Conservation (phyloP, 2,797 vertebrate species). For the Anguilla megastoma region DNA sequence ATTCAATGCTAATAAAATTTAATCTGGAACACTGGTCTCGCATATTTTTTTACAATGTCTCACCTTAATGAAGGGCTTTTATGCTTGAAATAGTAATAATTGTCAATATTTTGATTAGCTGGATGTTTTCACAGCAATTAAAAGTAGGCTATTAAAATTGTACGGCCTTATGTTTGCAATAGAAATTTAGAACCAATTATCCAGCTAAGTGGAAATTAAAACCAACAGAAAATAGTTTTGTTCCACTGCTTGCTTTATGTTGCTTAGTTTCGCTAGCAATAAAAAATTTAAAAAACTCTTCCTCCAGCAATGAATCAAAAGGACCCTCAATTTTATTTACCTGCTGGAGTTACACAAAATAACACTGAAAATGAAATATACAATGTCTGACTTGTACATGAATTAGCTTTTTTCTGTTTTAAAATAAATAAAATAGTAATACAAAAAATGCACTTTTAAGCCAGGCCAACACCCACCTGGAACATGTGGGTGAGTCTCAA, state of each 20-base stretch:
- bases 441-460: too few relatives aligned
- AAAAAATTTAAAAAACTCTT: not conserved
- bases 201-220: not conserved
- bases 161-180: not conserved
- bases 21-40: not conserved
- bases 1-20: not conserved
- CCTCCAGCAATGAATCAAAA: not conserved
- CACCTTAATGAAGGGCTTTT: not conserved
- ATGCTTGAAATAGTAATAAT: not conserved
- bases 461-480: too few relatives aligned
- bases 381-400: too few relatives aligned
- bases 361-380: too few relatives aligned
- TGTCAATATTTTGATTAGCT: not conserved
- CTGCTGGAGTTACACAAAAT: too few relatives aligned
- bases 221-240: not conserved
- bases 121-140: conserved; percentile 2
- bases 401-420: too few relatives aligned
- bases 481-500: too few relatives aligned
- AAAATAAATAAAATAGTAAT: too few relatives aligned
- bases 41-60: not conserved
- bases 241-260: not conserved
- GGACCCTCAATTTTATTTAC: too few relatives aligned
- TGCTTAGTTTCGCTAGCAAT: not conserved
- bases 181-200: not conserved
- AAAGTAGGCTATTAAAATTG: not conserved